Evolutionary conservation across 2,113 vertebrate species (phyloP), one percentile per base, ranked within the genome.

Genomic region (Calidris pugnax): DNA sequence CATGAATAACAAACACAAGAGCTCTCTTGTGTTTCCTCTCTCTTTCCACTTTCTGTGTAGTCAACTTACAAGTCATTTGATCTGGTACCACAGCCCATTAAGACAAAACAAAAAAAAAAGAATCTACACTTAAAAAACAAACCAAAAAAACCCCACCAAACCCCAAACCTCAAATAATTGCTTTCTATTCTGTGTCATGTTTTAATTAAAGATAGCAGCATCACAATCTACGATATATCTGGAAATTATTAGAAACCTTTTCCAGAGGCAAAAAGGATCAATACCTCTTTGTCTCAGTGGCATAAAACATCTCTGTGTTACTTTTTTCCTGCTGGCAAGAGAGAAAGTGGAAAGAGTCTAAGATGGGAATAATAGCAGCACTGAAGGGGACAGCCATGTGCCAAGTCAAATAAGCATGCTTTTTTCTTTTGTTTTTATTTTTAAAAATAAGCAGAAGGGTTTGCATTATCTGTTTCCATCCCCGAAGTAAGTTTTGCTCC

Each of bases 141-240:
- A 24, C 26, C 6, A n/a, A 30, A 81, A 62, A 39, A 39, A 39
- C 37, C 37, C 37, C 37, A 50, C 12, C 22, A 50, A 51, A 28
- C 14, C 15, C 53, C 53, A 55, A 51, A 28, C 14, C 15, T 28
- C 53, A 55, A 97, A 97, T 97, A 97, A 98, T 97, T 98, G 96
- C 79, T 95, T 98, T 97, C 93, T 86, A 83, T 97, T 97, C 72
- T 93, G 45, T 97, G 95, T 97, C 97, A 96, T 97, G 97, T 97
- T 98, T 98, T 98, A 98, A 98, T 98, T 98, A 98, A 98, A 98
- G 97, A 97, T 97, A 98, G 97, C 96, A 97, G 66, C 79, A 66
- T 79, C 78, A 93, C 87, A 96, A 97, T 98, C 96, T 97, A 93
- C 13, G 13, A 96, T 97, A 98, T 97, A 98, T 97, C 97, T 98